phyloP scores from a whole-genome alignment of 2,113 vertebrate genomes.

The Colius striatus region DNA sequence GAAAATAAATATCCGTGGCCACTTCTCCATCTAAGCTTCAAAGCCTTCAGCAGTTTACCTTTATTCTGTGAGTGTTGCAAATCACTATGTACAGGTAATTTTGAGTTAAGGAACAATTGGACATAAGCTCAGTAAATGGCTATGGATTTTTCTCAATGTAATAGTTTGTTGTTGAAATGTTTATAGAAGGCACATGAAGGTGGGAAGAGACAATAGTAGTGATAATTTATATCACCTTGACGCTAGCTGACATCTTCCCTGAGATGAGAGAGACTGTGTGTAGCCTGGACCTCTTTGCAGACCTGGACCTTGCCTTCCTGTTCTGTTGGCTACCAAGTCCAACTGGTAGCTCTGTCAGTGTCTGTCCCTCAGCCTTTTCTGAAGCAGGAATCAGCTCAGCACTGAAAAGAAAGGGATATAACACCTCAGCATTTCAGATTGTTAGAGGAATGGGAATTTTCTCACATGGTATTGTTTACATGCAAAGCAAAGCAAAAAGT shows the following conservation, averaged over 20 bases:
- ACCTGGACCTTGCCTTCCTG: background rate
- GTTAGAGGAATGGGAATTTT: background rate
- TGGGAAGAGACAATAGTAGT: background rate
- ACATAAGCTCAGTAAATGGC: background rate
- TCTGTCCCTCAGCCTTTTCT: background rate
- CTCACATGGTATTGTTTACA: background rate
- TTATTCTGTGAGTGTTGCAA: accelerated
- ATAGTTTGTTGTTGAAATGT: background rate
- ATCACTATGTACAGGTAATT: background rate
- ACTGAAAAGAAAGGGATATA: background rate
- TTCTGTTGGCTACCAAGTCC: background rate
- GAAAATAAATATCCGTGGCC: background rate
- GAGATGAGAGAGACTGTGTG: background rate
- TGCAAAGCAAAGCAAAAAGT: background rate
- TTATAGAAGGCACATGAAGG: background rate
- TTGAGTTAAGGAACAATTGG: background rate
- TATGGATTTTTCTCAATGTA: background rate
- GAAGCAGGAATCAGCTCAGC: background rate
- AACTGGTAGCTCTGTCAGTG: background rate
- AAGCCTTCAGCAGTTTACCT: background rate
- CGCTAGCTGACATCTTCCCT: background rate
- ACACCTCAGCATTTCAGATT: background rate
- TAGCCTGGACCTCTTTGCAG: constrained; percentile 17
- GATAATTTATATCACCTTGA: background rate
- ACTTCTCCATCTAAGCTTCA: background rate